These are phyloP conservation scores for Musca vetustissima DNA, from an alignment of 1,140 invertebrate genomes.

Conservation along the genomic window DNA sequence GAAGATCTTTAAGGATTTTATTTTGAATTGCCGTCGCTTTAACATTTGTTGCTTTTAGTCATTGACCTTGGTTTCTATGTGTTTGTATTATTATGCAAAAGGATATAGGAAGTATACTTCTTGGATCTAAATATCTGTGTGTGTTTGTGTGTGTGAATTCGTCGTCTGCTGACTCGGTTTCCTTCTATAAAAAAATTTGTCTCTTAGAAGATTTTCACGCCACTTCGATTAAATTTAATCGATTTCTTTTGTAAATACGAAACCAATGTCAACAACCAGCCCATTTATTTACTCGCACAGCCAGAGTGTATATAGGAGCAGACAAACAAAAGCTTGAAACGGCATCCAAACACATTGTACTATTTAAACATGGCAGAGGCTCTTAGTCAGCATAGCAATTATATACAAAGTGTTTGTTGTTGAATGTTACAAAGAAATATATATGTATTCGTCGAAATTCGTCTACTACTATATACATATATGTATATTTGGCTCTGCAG, in stretches of 20 bases:
- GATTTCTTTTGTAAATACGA: slow-evolving; percentile 29
- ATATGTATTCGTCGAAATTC: too few species aligned
- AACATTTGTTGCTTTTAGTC: slow-evolving; percentile 16
- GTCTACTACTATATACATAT: neutral
- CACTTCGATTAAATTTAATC: slow-evolving; percentile 32
- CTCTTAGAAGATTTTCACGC: slow-evolving; percentile 25
- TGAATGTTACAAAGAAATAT: neutral
- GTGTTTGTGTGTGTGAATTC: neutral
- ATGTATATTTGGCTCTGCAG: neutral
- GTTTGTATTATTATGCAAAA: neutral
- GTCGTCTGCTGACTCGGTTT: too few species aligned
- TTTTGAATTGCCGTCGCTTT: neutral
- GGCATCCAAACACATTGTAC: slow-evolving; percentile 6
- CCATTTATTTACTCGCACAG: slow-evolving; percentile 15
- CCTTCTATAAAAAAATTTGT: slow-evolving; percentile 16
- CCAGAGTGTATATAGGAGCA: neutral
- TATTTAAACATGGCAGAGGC: slow-evolving; percentile 11
- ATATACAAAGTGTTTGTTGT: neutral
- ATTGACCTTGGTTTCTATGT: slow-evolving; percentile 18
- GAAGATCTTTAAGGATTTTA: too few species aligned
- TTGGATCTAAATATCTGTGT: neutral
- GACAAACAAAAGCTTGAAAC: neutral
- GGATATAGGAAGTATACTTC: neutral
- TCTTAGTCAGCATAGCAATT: slow-evolving; percentile 1
- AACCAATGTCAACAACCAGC: slow-evolving; percentile 30